These are phyloP conservation scores for Eristalinus sepulchralis DNA, from an alignment of 2,888 invertebrate species.

Conservation along the genomic window DNA sequence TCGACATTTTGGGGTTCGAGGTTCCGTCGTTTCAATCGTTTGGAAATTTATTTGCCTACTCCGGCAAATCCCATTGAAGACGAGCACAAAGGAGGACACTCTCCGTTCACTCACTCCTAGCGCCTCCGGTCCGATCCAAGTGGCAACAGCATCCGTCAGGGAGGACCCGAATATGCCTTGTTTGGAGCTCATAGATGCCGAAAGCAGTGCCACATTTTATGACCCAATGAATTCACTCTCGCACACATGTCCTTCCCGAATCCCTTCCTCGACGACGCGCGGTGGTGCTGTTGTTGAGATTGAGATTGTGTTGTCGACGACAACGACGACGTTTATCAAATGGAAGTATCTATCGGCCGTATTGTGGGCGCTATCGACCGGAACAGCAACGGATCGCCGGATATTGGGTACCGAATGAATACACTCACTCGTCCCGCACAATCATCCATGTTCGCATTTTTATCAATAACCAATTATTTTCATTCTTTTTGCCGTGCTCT, in stretches of 20 bases:
- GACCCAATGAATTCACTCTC: slow-evolving; percentile 54
- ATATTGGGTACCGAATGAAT: slow-evolving; percentile 67
- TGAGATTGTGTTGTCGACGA: neutral
- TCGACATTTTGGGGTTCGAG: neutral
- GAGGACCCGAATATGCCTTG: slow-evolving; percentile 20
- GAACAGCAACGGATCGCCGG: slow-evolving; percentile 69
- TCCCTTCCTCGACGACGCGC: neutral
- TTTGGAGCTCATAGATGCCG: slow-evolving; percentile 33
- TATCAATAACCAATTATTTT: slow-evolving; percentile 71
- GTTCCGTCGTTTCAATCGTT: slow-evolving; percentile 24
- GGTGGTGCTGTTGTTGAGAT: slow-evolving; percentile 7
- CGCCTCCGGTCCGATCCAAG: neutral
- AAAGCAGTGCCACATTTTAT: slow-evolving; percentile 65
- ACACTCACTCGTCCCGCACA: slow-evolving; percentile 31
- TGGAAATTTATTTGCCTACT: slow-evolving; percentile 70
- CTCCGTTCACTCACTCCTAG: neutral
- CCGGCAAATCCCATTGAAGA: slow-evolving; percentile 45
- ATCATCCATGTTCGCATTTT: slow-evolving; percentile 64
- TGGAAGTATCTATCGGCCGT: slow-evolving; percentile 53
- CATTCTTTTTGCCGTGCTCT: slow-evolving; percentile 24
- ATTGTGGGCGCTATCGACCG: slow-evolving; percentile 65
- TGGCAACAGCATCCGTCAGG: slow-evolving; percentile 32
- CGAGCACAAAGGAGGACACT: slow-evolving; percentile 46
- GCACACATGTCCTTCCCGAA: neutral
- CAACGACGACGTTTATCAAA: slow-evolving; percentile 42